Evolutionary conservation across 2,797 vertebrate species (phyloP).

Genomic region (Cyprinodon diabolis): DNA sequence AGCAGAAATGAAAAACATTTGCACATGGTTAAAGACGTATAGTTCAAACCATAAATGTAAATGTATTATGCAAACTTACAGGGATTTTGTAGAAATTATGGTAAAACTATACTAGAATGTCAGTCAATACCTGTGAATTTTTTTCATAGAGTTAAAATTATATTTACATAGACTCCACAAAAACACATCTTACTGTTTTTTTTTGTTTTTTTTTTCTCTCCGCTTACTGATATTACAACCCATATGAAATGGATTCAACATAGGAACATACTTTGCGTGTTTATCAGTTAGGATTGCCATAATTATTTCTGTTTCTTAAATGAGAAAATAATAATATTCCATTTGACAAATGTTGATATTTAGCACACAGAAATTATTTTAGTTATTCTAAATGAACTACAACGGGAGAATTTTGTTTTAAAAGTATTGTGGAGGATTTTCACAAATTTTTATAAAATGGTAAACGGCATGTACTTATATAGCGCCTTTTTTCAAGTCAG

Average conservation of each 20-base stretch:
- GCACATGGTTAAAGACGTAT: slow-evolving; percentile 10
- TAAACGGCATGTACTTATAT: too few relatives aligned
- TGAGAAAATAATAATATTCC: too few relatives aligned
- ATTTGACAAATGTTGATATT: too few relatives aligned
- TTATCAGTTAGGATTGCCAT: not conserved
- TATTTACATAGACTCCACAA: not conserved
- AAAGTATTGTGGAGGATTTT: too few relatives aligned
- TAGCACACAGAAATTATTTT: too few relatives aligned
- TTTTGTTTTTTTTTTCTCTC: too few relatives aligned
- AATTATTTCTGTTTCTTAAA: not conserved
- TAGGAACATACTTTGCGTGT: not conserved
- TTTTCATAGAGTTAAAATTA: not conserved
- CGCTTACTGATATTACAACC: not conserved
- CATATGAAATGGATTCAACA: too few relatives aligned
- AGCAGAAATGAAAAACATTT: slow-evolving; percentile 5
- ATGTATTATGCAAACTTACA: not conserved
- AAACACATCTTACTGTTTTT: not conserved
- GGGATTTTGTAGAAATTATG: too few relatives aligned
- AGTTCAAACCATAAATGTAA: not conserved
- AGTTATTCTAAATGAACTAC: too few relatives aligned
- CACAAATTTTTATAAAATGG: too few relatives aligned
- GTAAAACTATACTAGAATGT: not conserved
- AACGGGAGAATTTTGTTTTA: too few relatives aligned
- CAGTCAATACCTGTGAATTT: not conserved
- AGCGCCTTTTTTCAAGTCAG: too few relatives aligned